Evolutionary conservation across 2,113 vertebrate species (phyloP).

Genomic region (Picathartes gymnocephalus): DNA sequence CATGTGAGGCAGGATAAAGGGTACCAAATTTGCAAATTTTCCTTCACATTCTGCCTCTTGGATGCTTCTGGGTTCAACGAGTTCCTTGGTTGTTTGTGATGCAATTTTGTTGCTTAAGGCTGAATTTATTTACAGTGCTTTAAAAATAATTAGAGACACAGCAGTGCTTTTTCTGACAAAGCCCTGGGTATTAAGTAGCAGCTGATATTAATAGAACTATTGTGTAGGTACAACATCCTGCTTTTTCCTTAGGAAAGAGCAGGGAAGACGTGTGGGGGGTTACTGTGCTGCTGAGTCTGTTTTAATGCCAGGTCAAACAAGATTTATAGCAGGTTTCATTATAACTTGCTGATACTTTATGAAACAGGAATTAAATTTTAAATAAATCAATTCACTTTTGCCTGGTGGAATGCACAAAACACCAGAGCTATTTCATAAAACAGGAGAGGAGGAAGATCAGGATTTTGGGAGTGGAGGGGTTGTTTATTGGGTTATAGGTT

Average conservation of each 20-base stretch:
- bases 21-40: background rate
- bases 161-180: background rate
- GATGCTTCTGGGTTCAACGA: background rate
- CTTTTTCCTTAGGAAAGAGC: background rate
- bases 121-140: background rate
- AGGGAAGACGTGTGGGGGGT: background rate
- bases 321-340: background rate
- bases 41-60: background rate
- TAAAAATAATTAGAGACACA: background rate
- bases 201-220: background rate
- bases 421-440: background rate
- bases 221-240: background rate
- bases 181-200: background rate
- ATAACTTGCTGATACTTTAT: background rate
- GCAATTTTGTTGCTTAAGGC: background rate
- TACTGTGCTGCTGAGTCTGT: background rate
- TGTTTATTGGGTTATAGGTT: background rate
- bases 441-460: background rate
- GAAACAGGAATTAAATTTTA: background rate
- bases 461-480: background rate
- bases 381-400: background rate
- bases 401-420: background rate
- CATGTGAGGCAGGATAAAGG: background rate
- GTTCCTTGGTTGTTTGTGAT: background rate
- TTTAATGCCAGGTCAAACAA: background rate